A percentile compares a stretch with the other conserved stretches of the same genome.
Evolutionary conservation across 2,113 vertebrate genomes (phyloP).

Genomic region (Canis aureus): DNA sequence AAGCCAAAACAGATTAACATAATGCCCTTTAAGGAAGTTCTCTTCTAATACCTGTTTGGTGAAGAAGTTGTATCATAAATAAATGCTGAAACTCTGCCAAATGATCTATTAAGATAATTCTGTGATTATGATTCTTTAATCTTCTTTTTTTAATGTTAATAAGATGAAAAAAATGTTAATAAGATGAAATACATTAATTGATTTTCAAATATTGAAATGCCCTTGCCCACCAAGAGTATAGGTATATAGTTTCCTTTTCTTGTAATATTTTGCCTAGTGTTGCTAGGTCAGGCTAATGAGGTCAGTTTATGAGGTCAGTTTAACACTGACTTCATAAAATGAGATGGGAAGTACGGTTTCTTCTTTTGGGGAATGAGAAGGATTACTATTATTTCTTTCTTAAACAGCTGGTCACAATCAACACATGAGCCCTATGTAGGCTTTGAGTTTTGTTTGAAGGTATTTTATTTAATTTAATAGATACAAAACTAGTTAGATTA

Average conservation of each 20-base stretch:
- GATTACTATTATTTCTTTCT: not conserved
- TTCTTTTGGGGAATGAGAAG: not conserved
- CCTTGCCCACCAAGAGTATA: not conserved
- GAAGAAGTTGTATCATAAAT: not conserved
- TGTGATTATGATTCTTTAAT: not conserved
- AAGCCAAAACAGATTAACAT: not conserved
- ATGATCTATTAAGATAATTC: not conserved
- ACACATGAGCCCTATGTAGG: not conserved
- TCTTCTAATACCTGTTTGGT: not conserved
- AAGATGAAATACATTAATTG: constrained; percentile 1
- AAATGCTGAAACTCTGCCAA: not conserved
- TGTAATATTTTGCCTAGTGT: not conserved
- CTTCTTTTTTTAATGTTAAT: not conserved
- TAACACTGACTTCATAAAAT: not conserved
- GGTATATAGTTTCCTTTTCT: not conserved
- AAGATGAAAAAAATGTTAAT: constrained; percentile 12
- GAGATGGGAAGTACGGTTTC: not conserved
- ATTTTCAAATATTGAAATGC: constrained; percentile 10
- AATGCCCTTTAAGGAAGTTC: not conserved
- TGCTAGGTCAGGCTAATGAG: not conserved
- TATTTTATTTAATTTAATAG: constrained; percentile 16
- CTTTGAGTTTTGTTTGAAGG: not conserved
- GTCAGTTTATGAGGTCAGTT: not conserved
- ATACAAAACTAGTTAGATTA: not conserved
- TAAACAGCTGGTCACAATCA: not conserved